Conservation (phyloP, 2,797 vertebrate species). For the Pseudopleuronectes americanus region DNA sequence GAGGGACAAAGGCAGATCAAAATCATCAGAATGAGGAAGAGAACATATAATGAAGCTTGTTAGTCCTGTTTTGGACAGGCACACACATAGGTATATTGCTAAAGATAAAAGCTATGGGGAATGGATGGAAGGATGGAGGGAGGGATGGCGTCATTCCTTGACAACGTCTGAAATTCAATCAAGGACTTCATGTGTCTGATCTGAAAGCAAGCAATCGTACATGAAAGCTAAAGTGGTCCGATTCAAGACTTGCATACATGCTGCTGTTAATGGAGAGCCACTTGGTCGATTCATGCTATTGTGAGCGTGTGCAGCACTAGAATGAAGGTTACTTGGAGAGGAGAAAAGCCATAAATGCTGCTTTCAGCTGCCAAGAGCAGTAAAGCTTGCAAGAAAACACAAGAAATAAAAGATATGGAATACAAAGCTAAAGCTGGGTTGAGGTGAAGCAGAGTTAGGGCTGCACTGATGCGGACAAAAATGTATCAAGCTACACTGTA, state of each 20-base stretch:
- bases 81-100: constrained; percentile 51
- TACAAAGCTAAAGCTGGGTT: constrained; percentile 48
- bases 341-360: constrained; percentile 41
- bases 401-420: constrained; percentile 32
- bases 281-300: constrained; percentile 54
- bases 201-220: constrained; percentile 42
- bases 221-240: constrained; percentile 39
- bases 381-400: constrained; percentile 30
- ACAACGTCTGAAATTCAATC: constrained; percentile 62
- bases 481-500: too few relatives aligned
- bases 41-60: not conserved
- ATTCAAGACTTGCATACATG: constrained; percentile 45
- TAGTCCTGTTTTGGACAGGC: constrained; percentile 5
- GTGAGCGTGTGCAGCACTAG: constrained; percentile 22
- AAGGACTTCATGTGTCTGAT: constrained; percentile 59
- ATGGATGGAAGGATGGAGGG: constrained; percentile 19
- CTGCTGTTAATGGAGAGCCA: constrained; percentile 40
- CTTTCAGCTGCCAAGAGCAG: constrained; percentile 31
- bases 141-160: constrained; percentile 51
- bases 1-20: constrained; percentile 24
- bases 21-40: constrained; percentile 48
- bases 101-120: constrained; percentile 58
- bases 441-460: constrained; percentile 37
- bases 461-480: too few relatives aligned
- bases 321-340: constrained; percentile 47